Evolutionary conservation across 2,888 invertebrate species (phyloP).

Genomic region (Masnerella sp.): DNA sequence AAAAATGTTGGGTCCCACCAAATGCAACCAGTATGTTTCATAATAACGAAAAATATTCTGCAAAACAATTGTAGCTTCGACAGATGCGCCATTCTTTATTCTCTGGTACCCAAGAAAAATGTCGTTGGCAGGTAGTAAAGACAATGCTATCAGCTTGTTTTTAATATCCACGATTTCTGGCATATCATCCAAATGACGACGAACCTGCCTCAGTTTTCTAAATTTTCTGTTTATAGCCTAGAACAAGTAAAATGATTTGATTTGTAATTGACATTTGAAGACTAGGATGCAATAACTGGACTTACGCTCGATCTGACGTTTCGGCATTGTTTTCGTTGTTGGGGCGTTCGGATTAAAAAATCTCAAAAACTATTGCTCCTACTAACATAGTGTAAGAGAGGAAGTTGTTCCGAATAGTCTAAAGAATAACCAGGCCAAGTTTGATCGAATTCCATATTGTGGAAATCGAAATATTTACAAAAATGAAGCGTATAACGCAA

Average conservation of each 20-base stretch:
- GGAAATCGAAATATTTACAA: too few relatives aligned
- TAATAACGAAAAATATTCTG: slow-evolving; percentile 5
- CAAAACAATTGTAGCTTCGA: neutral
- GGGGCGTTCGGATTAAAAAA: too few relatives aligned
- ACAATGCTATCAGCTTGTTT: neutral
- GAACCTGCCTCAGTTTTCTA: neutral
- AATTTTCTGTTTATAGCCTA: neutral
- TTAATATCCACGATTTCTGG: neutral
- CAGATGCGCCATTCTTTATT: neutral
- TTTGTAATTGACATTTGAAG: too few relatives aligned
- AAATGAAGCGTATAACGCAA: too few relatives aligned
- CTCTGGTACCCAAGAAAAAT: neutral
- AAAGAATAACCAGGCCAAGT: too few relatives aligned
- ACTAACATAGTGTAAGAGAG: too few relatives aligned
- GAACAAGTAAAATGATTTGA: neutral
- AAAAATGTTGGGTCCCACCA: neutral
- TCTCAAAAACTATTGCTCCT: too few relatives aligned
- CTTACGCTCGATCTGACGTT: too few relatives aligned
- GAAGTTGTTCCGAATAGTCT: too few relatives aligned
- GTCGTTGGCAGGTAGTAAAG: neutral
- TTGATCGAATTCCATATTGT: too few relatives aligned
- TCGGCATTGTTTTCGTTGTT: too few relatives aligned
- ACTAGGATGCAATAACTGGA: too few relatives aligned
- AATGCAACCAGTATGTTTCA: slow-evolving; percentile 5
- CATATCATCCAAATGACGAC: neutral